These are phyloP conservation scores for Gerris buenoi DNA, from an alignment of 1,140 invertebrate species.

Conservation along the genomic window DNA sequence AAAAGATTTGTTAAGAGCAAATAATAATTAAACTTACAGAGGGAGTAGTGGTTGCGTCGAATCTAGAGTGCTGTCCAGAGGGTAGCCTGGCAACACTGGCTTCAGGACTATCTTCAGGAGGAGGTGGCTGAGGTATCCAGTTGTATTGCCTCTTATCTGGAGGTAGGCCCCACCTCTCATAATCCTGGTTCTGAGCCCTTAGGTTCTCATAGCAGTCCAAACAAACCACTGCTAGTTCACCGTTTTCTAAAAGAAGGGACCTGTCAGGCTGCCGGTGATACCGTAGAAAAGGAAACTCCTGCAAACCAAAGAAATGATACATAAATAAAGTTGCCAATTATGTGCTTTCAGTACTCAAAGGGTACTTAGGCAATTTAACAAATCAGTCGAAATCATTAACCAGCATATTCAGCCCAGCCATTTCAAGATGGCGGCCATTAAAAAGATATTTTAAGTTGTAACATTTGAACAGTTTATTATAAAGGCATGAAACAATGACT, in stretches of 20 bases:
- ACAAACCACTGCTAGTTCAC: slow-evolving; percentile 79
- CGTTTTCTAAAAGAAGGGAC: slow-evolving; percentile 72
- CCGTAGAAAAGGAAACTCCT: slow-evolving; percentile 40
- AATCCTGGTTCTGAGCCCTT: slow-evolving; percentile 68
- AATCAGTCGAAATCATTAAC: too few species aligned
- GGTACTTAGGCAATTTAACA: too few species aligned
- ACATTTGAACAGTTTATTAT: too few species aligned
- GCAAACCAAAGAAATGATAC: too few species aligned
- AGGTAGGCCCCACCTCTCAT: slow-evolving; percentile 70
- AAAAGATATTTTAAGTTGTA: too few species aligned
- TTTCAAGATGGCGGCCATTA: too few species aligned
- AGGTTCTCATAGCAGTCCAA: slow-evolving; percentile 79
- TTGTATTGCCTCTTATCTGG: slow-evolving; percentile 76
- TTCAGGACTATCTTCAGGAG: slow-evolving; percentile 69
- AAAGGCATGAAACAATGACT: too few species aligned
- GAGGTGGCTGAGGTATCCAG: slow-evolving; percentile 79
- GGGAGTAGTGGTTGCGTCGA: slow-evolving; percentile 44
- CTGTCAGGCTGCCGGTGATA: slow-evolving; percentile 67
- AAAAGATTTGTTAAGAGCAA: too few species aligned
- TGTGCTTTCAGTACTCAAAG: too few species aligned
- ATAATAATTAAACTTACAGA: too few species aligned
- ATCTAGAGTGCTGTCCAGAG: slow-evolving; percentile 60
- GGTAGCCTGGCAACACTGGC: slow-evolving; percentile 61
- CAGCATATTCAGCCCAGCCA: too few species aligned
- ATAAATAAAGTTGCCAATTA: too few species aligned